A percentile compares a stretch with the other conserved stretches of the same genome.
Conservation (phyloP, 2,888 invertebrate species). For the Chloroclysta siterata region DNA sequence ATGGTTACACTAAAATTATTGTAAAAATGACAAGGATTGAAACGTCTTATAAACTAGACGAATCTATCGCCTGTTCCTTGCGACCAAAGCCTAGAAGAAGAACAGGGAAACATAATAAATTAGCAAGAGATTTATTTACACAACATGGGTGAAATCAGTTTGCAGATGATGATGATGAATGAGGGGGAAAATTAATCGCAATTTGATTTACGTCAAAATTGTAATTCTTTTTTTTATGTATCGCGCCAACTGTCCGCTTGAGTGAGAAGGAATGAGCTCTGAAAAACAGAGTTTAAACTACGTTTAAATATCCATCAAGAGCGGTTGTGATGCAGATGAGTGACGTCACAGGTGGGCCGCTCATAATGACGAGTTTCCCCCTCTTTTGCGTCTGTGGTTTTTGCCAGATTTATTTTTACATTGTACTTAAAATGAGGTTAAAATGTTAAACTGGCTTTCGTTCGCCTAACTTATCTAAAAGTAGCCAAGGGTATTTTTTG, state of each 20-base stretch:
- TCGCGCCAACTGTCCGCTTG: slow-evolving; percentile 53
- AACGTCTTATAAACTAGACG: too few relatives aligned
- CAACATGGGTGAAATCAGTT: background rate
- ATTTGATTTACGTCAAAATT: background rate
- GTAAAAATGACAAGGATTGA: too few relatives aligned
- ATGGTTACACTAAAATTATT: too few relatives aligned
- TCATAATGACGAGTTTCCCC: slow-evolving; percentile 50
- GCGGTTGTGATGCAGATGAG: slow-evolving; percentile 73
- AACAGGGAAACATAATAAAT: too few relatives aligned
- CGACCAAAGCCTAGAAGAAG: too few relatives aligned
- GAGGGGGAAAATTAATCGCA: background rate
- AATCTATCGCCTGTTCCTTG: too few relatives aligned
- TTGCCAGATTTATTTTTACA: background rate
- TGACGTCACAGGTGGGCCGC: slow-evolving; percentile 54
- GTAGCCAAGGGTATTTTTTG: too few relatives aligned
- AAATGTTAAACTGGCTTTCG: too few relatives aligned
- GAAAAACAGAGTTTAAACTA: slow-evolving; percentile 69
- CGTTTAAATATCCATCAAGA: slow-evolving; percentile 74
- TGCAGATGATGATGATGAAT: background rate
- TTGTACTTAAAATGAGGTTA: background rate
- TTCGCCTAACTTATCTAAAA: too few relatives aligned
- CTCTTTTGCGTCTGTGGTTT: slow-evolving; percentile 43
- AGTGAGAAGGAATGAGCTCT: slow-evolving; percentile 59
- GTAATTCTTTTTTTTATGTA: slow-evolving; percentile 19
- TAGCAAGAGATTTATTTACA: background rate